Evolutionary conservation across 2,113 vertebrate species (phyloP).

Genomic region (Myrmecobius fasciatus): DNA sequence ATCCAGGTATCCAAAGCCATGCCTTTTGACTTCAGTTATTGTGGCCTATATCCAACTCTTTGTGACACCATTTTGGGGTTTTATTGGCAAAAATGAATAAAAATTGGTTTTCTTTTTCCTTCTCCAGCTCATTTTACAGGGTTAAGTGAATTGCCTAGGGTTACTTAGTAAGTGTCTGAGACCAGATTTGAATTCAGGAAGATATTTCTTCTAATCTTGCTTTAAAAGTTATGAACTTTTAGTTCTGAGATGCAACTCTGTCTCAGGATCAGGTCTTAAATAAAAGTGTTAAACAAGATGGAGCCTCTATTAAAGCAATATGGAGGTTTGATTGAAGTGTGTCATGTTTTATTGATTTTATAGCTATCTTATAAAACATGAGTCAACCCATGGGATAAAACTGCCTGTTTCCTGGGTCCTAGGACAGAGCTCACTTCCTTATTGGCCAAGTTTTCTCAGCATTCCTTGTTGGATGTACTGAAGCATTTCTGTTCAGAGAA

Average conservation of each 20-base stretch:
- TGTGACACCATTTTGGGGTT: not conserved
- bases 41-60: not conserved
- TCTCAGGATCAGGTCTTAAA: slow-evolving; percentile 24
- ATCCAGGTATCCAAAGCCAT: not conserved
- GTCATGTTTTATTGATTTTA: not conserved
- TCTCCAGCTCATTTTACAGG: not conserved
- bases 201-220: not conserved
- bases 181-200: not conserved
- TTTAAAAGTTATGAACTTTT: slow-evolving; percentile 6
- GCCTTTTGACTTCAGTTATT: not conserved
- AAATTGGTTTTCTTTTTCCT: not conserved
- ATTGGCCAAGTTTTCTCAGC: not conserved
- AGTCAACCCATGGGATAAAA: not conserved
- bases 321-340: not conserved
- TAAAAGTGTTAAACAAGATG: not conserved
- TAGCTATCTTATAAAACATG: not conserved
- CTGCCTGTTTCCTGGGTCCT: no score
- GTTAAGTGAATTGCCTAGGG: not conserved
- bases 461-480: not conserved
- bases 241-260: slow-evolving; percentile 9
- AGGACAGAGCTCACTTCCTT: not conserved
- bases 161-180: not conserved
- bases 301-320: not conserved
- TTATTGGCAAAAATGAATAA: not conserved
- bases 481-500: slow-evolving; percentile 24